These are phyloP conservation scores for Oscheius sp. DNA, from an alignment of 2,888 invertebrate species.

Conservation along the genomic window DNA sequence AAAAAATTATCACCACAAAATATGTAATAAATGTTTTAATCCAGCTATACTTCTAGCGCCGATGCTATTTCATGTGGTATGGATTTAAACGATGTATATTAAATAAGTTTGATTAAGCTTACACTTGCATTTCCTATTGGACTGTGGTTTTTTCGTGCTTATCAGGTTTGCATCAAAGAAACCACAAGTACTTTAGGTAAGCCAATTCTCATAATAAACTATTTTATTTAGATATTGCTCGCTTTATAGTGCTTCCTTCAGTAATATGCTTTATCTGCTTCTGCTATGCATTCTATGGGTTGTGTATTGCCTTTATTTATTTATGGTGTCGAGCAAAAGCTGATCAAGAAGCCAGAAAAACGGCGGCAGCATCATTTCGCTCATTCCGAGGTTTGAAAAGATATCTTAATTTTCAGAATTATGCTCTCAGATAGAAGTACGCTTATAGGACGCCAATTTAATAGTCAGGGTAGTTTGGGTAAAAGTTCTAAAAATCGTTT, in stretches of 20 bases:
- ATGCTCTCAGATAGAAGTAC: neutral
- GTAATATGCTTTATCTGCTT: neutral
- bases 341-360: neutral
- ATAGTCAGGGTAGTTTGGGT: neutral
- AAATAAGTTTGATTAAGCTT: neutral
- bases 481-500: neutral
- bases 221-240: neutral
- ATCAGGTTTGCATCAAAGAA: neutral
- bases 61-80: neutral
- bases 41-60: conserved; percentile 16
- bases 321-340: neutral
- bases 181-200: neutral
- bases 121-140: neutral
- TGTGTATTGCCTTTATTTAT: neutral
- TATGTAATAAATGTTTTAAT: neutral
- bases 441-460: neutral
- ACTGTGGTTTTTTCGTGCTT: neutral
- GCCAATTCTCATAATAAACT: neutral
- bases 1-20: neutral
- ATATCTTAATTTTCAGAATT: neutral
- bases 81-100: neutral
- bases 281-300: neutral
- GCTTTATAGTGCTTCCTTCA: neutral
- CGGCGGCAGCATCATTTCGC: conserved; percentile 11
- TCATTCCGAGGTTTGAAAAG: neutral